These are phyloP conservation scores for Tachycineta bicolor DNA, from an alignment of 2,113 vertebrate species.

Conservation along the genomic window DNA sequence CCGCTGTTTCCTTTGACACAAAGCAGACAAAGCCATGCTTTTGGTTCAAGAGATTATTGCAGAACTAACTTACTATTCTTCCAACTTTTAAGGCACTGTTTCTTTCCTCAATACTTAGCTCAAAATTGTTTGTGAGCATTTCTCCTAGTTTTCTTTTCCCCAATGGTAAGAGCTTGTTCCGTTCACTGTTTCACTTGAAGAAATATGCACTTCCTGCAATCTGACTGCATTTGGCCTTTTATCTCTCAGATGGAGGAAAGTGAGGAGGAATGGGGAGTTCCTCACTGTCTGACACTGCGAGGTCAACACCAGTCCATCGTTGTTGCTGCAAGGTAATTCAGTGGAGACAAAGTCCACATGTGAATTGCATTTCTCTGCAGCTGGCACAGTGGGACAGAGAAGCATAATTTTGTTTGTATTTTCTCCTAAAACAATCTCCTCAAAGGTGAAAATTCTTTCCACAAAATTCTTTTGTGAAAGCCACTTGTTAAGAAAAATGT, in stretches of 20 bases:
- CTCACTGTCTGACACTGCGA: constrained; percentile 91
- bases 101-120: not conserved
- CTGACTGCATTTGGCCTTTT: constrained; percentile 13
- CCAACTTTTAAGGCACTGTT: not conserved
- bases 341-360: not conserved
- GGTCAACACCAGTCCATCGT: constrained; percentile 91
- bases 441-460: not conserved
- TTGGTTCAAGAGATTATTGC: not conserved
- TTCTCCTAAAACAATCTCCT: not conserved
- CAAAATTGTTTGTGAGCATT: not conserved
- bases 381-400: not conserved
- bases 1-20: not conserved
- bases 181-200: not conserved
- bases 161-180: not conserved
- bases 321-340: constrained; percentile 89
- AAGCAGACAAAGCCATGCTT: not conserved
- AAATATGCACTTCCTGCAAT: not conserved
- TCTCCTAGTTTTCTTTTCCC: not conserved
- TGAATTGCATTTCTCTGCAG: not conserved
- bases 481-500: not conserved
- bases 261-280: constrained; percentile 96
- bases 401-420: not conserved
- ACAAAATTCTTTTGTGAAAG: not conserved
- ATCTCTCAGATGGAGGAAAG: constrained; percentile 88
- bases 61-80: not conserved